Evolutionary conservation across 2,888 invertebrate genomes (phyloP).

Genomic region (Tenodera sinensis): DNA sequence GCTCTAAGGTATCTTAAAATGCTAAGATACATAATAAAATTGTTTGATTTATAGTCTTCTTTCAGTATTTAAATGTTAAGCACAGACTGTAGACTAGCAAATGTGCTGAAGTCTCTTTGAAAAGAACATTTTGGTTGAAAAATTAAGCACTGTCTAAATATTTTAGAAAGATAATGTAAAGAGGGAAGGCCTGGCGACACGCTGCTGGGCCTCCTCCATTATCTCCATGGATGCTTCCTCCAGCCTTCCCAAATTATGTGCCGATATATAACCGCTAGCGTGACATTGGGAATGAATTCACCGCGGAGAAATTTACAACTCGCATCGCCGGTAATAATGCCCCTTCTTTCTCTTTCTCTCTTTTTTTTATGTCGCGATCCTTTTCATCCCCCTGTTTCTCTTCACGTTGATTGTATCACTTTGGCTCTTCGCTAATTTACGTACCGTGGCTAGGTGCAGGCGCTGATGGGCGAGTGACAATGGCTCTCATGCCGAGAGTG

Average conservation of each 20-base stretch:
- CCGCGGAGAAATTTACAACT: slow-evolving; percentile 1
- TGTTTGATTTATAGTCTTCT: too few relatives aligned
- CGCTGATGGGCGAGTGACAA: neutral
- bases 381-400: neutral
- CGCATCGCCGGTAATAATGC: slow-evolving; percentile 15
- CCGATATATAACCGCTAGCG: slow-evolving; percentile 11
- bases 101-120: neutral
- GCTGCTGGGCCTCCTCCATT: neutral
- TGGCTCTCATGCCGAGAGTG: neutral
- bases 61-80: too few relatives aligned
- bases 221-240: slow-evolving; percentile 3
- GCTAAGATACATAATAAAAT: too few relatives aligned
- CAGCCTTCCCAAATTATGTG: slow-evolving; percentile 12
- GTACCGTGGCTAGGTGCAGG: neutral
- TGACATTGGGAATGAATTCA: slow-evolving; percentile 23
- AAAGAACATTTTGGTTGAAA: neutral
- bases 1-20: too few relatives aligned
- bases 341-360: neutral
- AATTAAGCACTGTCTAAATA: neutral
- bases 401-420: slow-evolving; percentile 2
- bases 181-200: neutral
- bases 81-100: neutral
- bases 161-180: neutral
- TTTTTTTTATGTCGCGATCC: neutral
- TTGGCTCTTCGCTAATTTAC: slow-evolving; percentile 10